These are phyloP conservation scores for Rhinella marina DNA, from an alignment of 2,797 vertebrate species.

Conservation along the genomic window DNA sequence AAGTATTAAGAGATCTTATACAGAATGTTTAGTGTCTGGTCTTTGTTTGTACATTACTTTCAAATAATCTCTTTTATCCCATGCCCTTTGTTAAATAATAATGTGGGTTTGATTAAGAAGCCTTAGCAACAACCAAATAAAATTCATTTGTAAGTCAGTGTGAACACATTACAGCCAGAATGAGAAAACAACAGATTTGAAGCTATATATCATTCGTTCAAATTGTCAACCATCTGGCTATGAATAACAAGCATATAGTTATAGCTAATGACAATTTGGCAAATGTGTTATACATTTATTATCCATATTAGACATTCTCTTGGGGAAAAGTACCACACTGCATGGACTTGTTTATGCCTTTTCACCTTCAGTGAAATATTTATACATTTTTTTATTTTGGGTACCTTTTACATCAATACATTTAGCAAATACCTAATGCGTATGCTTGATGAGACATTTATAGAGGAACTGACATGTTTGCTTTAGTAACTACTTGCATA, in stretches of 20 bases:
- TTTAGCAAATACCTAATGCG: background rate
- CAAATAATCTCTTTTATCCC: background rate
- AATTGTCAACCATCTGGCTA: conserved; percentile 25
- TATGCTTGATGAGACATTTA: too few species aligned
- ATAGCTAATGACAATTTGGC: conserved; percentile 5
- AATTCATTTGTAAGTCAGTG: background rate
- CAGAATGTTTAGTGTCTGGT: conserved; percentile 20
- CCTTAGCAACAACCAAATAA: conserved; percentile 14
- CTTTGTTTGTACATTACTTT: conserved; percentile 28
- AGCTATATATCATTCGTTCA: background rate
- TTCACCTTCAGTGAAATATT: background rate
- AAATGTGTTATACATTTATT: background rate
- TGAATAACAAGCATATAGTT: background rate
- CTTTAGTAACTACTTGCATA: too few species aligned
- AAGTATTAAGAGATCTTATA: conserved; percentile 7
- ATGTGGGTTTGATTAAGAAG: conserved; percentile 5
- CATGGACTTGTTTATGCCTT: background rate
- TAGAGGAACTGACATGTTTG: too few species aligned
- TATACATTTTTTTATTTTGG: background rate
- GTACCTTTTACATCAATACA: background rate
- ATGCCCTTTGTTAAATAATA: conserved; percentile 18
- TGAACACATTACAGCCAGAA: background rate
- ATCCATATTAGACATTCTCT: background rate
- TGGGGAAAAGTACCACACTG: background rate
- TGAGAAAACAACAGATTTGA: conserved; percentile 13